phyloP scores from a whole-genome alignment of 2,113 vertebrate species.

The Brachypodius melanocephalos region DNA sequence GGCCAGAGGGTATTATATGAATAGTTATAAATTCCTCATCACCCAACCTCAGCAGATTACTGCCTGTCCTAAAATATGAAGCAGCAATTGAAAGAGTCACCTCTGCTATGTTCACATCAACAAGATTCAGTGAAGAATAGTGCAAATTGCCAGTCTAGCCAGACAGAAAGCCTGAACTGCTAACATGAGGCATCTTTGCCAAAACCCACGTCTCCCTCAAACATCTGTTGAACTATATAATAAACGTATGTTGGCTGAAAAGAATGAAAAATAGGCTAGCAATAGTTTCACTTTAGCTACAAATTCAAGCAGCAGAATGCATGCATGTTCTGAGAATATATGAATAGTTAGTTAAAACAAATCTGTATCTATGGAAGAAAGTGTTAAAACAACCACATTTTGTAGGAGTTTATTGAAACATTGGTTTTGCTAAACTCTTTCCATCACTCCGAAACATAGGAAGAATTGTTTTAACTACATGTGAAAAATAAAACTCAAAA shows the following conservation, averaged over 20 bases:
- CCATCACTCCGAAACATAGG: not conserved
- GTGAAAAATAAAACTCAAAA: not conserved
- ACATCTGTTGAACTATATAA: not conserved
- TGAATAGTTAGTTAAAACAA: not conserved
- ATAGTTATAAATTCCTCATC: not conserved
- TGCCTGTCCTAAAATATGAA: not conserved
- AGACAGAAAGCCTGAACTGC: not conserved
- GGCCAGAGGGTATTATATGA: not conserved
- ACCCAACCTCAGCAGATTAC: not conserved
- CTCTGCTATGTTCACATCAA: not conserved
- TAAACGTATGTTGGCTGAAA: accelerated
- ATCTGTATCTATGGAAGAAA: not conserved
- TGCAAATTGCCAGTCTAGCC: not conserved
- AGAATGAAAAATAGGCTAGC: not conserved
- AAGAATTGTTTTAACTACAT: not conserved
- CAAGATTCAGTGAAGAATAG: not conserved
- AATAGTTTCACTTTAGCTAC: not conserved
- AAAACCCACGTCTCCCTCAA: not conserved
- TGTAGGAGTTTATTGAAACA: not conserved
- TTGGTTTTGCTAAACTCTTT: not conserved
- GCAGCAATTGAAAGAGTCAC: not conserved
- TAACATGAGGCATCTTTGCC: not conserved
- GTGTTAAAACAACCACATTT: not conserved
- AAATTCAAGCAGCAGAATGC: not conserved
- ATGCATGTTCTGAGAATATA: not conserved